Evolutionary conservation across 2,797 vertebrate species (phyloP), one percentile per base, ranked within the genome.

Genomic region (Synaphobranchus kaupii): DNA sequence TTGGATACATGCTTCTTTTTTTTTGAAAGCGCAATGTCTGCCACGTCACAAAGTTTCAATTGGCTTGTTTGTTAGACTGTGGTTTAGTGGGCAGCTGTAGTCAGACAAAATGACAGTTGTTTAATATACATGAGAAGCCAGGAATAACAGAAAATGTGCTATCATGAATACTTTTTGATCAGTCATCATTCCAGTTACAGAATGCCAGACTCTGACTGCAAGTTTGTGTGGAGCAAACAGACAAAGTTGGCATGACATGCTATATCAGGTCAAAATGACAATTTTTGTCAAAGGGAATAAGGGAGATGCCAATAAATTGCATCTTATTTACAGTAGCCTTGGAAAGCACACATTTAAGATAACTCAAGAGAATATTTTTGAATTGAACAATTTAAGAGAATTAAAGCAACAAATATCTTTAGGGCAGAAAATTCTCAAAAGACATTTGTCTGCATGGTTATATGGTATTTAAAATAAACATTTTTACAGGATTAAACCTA

Each of bases 251-350:
- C 44, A 47, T 50, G 78, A 81, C 78, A 81, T 81, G 20, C 22
- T 81, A 81, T 71, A 5, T 71, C 47, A 48, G 63, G 84, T 85
- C 84, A 85, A 50, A 73, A 28, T 34, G 78, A 81, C 78, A 20
- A 48, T 81, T 81, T 78, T 50, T 81, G 78, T 48, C 22, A 81
- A 10, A n/a, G 47, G 44, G 78, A 48, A 81, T 44, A 81, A n/a
- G 47, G 8, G 0, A 78, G 34, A 78, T 78, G 34, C 20, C 34
- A 44, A 5, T 44, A 15, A 66, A 47, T 78, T 78, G 73, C 20
- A 17, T 44, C 47, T 78, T 13, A 10, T 71, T 71, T 44, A 78
- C 34, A 78, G 47, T 78, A 39, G 17, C 34, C 39, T 78, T 44
- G 34, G 20, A 31, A 47, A 44, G 15, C 34, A 44, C 73, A 34